Percentiles rank a stretch among this genome's conserved stretches.
Evolutionary conservation across 2,888 invertebrate species (phyloP).

Genomic region (Crossocerus cetratus): DNA sequence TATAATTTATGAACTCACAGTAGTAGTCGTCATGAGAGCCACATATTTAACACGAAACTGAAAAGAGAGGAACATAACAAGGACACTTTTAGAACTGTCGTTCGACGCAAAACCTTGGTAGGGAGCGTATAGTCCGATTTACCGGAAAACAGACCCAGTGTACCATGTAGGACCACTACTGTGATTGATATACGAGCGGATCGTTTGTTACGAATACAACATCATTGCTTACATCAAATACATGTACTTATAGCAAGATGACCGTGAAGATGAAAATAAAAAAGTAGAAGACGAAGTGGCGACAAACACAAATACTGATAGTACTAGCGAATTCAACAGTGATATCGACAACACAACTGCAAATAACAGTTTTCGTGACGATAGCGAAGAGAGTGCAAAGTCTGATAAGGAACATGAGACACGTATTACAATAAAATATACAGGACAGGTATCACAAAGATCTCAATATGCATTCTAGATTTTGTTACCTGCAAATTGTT

Average conservation of each 20-base stretch:
- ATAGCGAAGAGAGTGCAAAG: conserved; percentile 42
- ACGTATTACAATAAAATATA: conserved; percentile 51
- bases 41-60: neutral
- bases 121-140: neutral
- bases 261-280: conserved; percentile 53
- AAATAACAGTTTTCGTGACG: conserved; percentile 23
- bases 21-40: conserved; percentile 15
- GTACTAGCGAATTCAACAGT: conserved; percentile 43
- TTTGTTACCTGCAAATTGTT: conserved; percentile 35
- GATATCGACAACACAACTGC: conserved; percentile 40
- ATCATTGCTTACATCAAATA: conserved; percentile 47
- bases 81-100: too few species aligned
- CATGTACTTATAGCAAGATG: conserved; percentile 67
- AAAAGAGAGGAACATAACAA: neutral
- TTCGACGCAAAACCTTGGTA: too few species aligned
- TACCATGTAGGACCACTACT: conserved; percentile 24
- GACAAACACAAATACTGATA: conserved; percentile 34
- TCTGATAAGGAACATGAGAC: conserved; percentile 39
- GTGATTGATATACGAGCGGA: conserved; percentile 32
- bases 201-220: conserved; percentile 28
- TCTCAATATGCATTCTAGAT: conserved; percentile 52
- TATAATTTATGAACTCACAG: conserved; percentile 12
- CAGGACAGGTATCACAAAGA: conserved; percentile 61
- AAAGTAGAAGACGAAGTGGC: conserved; percentile 53
- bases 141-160: neutral